Evolutionary conservation across 1,140 invertebrate genomes (phyloP), one percentile per base, ranked within the genome.

Genomic region (Dolichoris vasculosae): DNA sequence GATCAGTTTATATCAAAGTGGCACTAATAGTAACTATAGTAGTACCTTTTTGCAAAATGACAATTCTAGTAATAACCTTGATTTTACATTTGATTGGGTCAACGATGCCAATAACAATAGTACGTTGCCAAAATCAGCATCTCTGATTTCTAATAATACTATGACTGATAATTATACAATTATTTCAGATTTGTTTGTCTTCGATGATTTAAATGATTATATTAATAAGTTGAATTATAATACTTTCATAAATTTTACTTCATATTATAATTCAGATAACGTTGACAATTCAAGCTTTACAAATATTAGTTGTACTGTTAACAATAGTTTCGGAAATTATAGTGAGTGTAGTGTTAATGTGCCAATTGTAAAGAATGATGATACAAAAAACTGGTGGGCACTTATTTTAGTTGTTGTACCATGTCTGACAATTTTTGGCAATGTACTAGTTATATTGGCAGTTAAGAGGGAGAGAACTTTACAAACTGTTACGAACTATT

Each of bases 401-500:
- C 93, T 98, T 48, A 95, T 98, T 85, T 93, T 99, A 83, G 94
- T 99, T 82, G 94, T 99, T 84, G 98, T 99, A 90, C 98, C 98
- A 38, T 95, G 98, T 90, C 96, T 99, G 84, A 99, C 98, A 1
- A 95, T 99, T 20, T 99, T 99, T 93, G 98, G 98, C 48, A 99
- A 99, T 94, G 96, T 98, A 82, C 95, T 99, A 82, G 98, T 99
- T 83, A 99, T 99, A 87, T 93, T 99, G 88, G 97, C 97, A 89
- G 98, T 99, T 15, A 96, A 96, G 82, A 95, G 97, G 71, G 98
- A 99, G 93, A 94, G 98, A 87, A 95, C 97, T 76, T 93, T 99
- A 71, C 97, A 99, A 91, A 98, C 98, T 13, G 98, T 98, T 83
- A 99, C 98, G 77, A 99, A 99, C 94, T 99, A 99, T 94, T 99